phyloP scores from a whole-genome alignment of 2,888 invertebrate species.

The Tachystola acroxantha region DNA sequence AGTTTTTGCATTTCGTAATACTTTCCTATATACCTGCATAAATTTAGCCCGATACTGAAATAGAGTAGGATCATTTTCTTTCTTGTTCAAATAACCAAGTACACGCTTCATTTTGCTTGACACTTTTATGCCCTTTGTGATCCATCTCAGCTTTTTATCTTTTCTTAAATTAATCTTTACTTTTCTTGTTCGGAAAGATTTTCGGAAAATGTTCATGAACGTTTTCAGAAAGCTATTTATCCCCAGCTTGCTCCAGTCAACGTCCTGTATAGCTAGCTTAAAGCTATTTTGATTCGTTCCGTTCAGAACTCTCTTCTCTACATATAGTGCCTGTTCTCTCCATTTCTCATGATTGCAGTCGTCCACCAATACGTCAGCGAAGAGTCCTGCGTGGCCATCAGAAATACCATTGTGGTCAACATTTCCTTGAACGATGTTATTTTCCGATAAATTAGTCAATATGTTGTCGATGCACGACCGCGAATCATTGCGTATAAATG shows the following conservation, averaged over 20 bases:
- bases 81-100: background rate
- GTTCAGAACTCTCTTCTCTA: background rate
- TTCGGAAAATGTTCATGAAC: background rate
- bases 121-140: background rate
- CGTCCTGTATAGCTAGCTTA: background rate
- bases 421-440: background rate
- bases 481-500: background rate
- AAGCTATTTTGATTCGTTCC: background rate
- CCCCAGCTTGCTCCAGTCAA: background rate
- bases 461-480: conserved; percentile 1
- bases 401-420: background rate
- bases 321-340: background rate
- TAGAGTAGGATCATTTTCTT: background rate
- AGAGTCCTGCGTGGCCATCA: background rate
- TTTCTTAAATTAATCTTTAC: background rate
- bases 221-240: background rate
- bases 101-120: background rate
- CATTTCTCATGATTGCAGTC: background rate
- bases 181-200: background rate
- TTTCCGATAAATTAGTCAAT: background rate
- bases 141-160: background rate
- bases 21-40: background rate
- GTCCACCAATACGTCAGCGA: background rate
- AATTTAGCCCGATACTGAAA: background rate
- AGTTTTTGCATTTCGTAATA: background rate